Evolutionary conservation across 2,113 vertebrate genomes (phyloP).

Genomic region (Brienomyrus longianalis): DNA sequence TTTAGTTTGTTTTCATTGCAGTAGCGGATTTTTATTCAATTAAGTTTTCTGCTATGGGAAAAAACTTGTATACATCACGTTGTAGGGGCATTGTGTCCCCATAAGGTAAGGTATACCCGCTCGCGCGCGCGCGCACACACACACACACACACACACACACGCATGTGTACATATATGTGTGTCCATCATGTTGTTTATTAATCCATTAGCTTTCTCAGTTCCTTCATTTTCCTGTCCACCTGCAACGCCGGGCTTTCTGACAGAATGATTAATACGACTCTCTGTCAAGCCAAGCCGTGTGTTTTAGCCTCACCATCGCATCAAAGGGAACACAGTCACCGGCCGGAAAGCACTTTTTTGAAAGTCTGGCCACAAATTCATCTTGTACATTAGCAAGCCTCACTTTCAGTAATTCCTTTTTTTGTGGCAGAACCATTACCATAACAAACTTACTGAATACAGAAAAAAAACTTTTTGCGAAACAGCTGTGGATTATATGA

Average conservation of each 20-base stretch:
- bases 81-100: no score
- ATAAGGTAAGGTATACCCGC: no score
- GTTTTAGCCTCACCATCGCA: slow-evolving; percentile 35
- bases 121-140: background rate
- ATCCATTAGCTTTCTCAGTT: slow-evolving; percentile 11
- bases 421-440: background rate
- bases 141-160: background rate
- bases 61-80: no score
- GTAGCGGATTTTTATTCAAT: no score
- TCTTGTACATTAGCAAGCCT: slow-evolving; percentile 29
- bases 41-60: no score
- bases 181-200: slow-evolving; percentile 49
- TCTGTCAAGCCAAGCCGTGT: slow-evolving; percentile 33
- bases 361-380: slow-evolving; percentile 19
- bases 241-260: slow-evolving; percentile 38
- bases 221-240: slow-evolving; percentile 39
- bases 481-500: background rate
- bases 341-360: slow-evolving; percentile 45
- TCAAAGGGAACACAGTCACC: slow-evolving; percentile 55
- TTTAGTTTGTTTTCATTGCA: no score
- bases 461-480: background rate
- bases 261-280: slow-evolving; percentile 56
- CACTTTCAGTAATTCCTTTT: slow-evolving; percentile 19
- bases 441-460: slow-evolving; percentile 16
- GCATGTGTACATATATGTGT: slow-evolving; percentile 1